phyloP scores from a whole-genome alignment of 1,140 invertebrate species.

The Aphis craccivora region DNA sequence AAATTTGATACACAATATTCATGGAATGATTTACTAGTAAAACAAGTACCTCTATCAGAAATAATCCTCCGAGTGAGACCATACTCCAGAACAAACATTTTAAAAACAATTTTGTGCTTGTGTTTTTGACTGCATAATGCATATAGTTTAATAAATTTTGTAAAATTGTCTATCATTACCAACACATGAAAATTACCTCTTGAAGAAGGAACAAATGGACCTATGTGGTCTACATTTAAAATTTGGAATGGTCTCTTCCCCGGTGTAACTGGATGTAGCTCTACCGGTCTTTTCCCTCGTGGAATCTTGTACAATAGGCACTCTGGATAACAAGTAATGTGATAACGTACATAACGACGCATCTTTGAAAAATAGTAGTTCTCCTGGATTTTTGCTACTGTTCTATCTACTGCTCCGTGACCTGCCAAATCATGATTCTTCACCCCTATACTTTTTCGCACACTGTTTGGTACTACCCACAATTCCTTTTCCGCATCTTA shows the following conservation, averaged over 20 bases:
- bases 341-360: neutral
- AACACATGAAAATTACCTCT: neutral
- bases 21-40: neutral
- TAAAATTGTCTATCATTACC: slow-evolving; percentile 18
- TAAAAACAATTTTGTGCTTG: neutral
- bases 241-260: neutral
- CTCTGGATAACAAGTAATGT: slow-evolving; percentile 59
- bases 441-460: neutral
- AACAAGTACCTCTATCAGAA: slow-evolving; percentile 26
- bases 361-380: neutral
- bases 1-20: neutral
- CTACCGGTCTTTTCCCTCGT: slow-evolving; percentile 59
- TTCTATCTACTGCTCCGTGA: neutral
- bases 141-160: slow-evolving; percentile 7
- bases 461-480: neutral
- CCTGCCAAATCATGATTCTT: neutral
- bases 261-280: slow-evolving; percentile 59
- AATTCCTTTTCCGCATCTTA: neutral
- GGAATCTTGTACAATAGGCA: slow-evolving; percentile 60
- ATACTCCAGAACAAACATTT: neutral
- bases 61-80: neutral
- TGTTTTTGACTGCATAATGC: slow-evolving; percentile 14
- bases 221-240: neutral
- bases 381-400: neutral
- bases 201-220: neutral